phyloP scores from a whole-genome alignment of 2,888 invertebrate genomes.

The Onchidella celtica region DNA sequence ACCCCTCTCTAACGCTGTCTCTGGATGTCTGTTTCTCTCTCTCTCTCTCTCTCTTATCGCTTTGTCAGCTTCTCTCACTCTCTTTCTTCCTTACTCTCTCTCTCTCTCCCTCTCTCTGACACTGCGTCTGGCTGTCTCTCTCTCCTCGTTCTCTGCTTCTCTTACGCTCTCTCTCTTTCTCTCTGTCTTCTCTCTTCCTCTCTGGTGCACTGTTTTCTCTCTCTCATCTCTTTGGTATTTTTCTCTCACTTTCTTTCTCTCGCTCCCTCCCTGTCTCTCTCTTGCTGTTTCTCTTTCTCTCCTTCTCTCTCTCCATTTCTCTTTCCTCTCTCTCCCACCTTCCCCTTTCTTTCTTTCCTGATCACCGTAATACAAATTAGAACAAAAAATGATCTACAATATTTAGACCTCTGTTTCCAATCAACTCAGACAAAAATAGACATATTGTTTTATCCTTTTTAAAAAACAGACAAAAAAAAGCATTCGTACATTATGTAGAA shows the following conservation, averaged over 20 bases:
- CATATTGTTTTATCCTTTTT: too few relatives aligned
- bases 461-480: too few relatives aligned
- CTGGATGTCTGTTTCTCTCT: not conserved
- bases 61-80: not conserved
- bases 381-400: too few relatives aligned
- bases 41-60: not conserved
- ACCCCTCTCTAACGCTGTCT: not conserved
- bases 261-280: not conserved
- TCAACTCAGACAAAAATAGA: too few relatives aligned
- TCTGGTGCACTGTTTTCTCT: not conserved
- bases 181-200: constrained; percentile 8
- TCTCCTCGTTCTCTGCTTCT: not conserved
- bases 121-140: not conserved
- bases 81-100: constrained; percentile 2
- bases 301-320: too few relatives aligned
- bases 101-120: constrained; percentile 21
- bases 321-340: too few relatives aligned
- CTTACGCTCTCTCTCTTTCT: not conserved
- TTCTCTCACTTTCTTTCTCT: too few relatives aligned
- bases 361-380: too few relatives aligned
- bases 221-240: not conserved
- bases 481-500: too few relatives aligned
- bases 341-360: too few relatives aligned
- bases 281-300: too few relatives aligned
- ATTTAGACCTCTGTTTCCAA: too few relatives aligned